Base-by-base conservation (phyloP, 2,888 invertebrate species). In the Sipha maydis region DNA sequence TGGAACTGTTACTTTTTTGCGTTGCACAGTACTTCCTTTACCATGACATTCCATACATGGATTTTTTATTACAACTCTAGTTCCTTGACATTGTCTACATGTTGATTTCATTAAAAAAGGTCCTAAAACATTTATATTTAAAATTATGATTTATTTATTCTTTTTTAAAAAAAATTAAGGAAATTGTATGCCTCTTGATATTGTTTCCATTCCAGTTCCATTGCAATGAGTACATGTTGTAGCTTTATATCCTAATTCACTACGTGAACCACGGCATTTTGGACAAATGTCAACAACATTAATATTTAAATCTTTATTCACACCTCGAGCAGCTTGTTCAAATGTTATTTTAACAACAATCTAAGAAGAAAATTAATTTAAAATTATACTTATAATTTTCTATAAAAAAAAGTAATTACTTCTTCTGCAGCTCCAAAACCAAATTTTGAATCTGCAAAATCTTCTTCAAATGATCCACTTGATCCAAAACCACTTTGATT, bases 71-170 rank as follows among this genome's bases (percentile, higher is more conserved):
- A 95, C 94, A 93, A 96, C 95, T 89, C 97, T 94, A 54, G 88
- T 94, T 0, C 98, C 98, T 91, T 96, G 95, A 91, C 98, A 98
- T 90, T 96, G 95, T 85, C 98, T 94, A 92, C 99, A 99, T 0
- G 99, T 98, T 3, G 97, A 97, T 86, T 98, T 94, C 98, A 99
- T 99, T 48, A 99, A 96, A 92, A 99, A 99, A 84, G 98, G 98
- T 54, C 99, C 99, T 92, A 89, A 71, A 38, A 79, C 0, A 34
- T 69, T 75, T 86, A 31, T 77, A 4, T 28, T 54, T 54, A 19
- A 31, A 38, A 89, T 8, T 48, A 73, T 28, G 1, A 31, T 25
- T 69, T 77, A 56, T 21, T 56, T 56, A 4, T 14, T 17, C 14
- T n/a, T n/a, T n/a, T n/a, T n/a, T 76, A 21, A 82, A 79, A 69